Conservation (phyloP, 2,113 vertebrate species). For the Neomonachus schauinslandi region DNA sequence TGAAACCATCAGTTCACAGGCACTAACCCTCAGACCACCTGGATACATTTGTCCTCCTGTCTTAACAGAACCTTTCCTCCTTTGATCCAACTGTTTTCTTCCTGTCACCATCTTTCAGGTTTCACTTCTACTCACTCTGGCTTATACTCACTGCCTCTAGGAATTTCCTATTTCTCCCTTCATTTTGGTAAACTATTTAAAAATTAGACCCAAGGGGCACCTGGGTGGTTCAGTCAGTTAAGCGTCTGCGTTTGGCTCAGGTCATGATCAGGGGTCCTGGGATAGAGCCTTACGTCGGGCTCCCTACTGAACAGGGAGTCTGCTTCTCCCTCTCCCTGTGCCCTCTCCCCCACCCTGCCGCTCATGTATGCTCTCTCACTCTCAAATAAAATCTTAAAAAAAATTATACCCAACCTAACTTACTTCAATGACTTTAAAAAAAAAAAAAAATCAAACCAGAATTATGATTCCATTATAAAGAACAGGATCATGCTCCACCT, state of each 20-base stretch:
- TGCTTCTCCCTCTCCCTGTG: background rate
- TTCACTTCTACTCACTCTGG: background rate
- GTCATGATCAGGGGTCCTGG: background rate
- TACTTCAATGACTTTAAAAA: conserved; percentile 32
- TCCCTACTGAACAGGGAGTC: background rate
- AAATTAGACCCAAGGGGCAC: background rate
- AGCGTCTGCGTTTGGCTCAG: background rate
- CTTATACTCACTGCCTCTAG: background rate
- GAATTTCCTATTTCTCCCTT: background rate
- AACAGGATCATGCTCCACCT: background rate
- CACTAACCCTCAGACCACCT: background rate
- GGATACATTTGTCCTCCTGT: background rate
- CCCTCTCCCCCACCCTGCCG: no score
- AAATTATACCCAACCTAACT: background rate
- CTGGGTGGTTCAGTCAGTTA: background rate
- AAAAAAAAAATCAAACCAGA: background rate
- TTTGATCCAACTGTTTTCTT: background rate
- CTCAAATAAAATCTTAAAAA: no score
- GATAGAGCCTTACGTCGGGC: background rate
- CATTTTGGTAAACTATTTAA: background rate
- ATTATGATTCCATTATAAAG: background rate
- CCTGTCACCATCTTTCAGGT: background rate
- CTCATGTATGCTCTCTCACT: no score
- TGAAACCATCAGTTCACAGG: background rate
- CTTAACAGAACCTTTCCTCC: background rate